A percentile compares a stretch with the other conserved stretches of the same genome.
phyloP scores from a whole-genome alignment of 2,797 vertebrate genomes.

The Nannoperca obscura region DNA sequence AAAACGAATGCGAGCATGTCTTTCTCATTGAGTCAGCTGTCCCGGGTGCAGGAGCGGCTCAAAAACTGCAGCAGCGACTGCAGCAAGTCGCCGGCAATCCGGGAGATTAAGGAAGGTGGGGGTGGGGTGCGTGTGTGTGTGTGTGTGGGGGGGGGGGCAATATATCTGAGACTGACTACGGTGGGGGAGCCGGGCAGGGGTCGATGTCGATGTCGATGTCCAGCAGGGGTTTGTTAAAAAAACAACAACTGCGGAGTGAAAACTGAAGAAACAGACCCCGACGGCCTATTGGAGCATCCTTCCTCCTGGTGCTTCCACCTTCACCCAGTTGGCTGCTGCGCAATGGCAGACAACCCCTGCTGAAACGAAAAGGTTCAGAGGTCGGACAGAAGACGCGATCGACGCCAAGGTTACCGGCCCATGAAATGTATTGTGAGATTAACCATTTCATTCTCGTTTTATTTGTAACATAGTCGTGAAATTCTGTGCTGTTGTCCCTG shows the following conservation, averaged over 20 bases:
- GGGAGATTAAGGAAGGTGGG: constrained; percentile 74
- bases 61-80: constrained; percentile 83
- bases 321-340: constrained; percentile 69
- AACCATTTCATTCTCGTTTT: neutral
- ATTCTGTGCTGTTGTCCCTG: fast-evolving
- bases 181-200: constrained; percentile 43
- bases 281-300: constrained; percentile 51
- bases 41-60: constrained; percentile 73
- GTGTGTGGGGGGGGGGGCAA: constrained; percentile 25
- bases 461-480: too few relatives aligned
- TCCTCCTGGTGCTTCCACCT: constrained; percentile 44
- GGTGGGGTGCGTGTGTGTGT: too few relatives aligned
- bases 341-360: constrained; percentile 54
- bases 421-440: neutral
- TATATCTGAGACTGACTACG: constrained; percentile 63
- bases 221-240: constrained; percentile 39
- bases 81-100: constrained; percentile 82
- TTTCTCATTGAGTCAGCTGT: constrained; percentile 83
- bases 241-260: constrained; percentile 7
- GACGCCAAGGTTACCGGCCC: constrained; percentile 58
- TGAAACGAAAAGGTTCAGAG: constrained; percentile 23
- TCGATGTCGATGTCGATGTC: constrained; percentile 33
- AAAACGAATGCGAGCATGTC: constrained; percentile 88
- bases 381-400: constrained; percentile 36
- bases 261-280: constrained; percentile 30